A percentile compares a stretch with the other conserved stretches of the same genome.
phyloP scores from a whole-genome alignment of 2,888 invertebrate species.

The Camponotus fellah region DNA sequence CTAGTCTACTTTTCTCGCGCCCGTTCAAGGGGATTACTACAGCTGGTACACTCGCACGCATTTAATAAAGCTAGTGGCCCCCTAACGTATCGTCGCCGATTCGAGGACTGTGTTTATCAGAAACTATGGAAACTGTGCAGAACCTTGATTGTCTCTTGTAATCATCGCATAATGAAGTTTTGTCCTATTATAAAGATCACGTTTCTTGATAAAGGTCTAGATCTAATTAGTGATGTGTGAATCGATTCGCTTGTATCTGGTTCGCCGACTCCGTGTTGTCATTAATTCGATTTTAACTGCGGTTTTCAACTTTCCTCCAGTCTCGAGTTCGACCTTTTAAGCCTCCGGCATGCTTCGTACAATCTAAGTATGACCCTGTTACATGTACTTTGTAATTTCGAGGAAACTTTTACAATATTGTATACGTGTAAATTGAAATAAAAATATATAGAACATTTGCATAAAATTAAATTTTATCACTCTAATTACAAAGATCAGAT shows the following conservation, averaged over 20 bases:
- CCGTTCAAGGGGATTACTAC: constrained; percentile 36
- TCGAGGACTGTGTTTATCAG: background rate
- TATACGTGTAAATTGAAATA: background rate
- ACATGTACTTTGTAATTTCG: background rate
- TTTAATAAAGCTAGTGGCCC: background rate
- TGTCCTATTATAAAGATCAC: background rate
- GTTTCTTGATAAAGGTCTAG: background rate
- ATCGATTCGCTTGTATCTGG: constrained; percentile 11
- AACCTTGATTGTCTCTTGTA: background rate
- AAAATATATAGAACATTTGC: background rate
- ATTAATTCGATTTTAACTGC: constrained; percentile 30
- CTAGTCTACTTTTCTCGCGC: constrained; percentile 24
- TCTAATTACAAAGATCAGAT: background rate
- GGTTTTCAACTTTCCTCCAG: background rate
- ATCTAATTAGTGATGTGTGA: background rate
- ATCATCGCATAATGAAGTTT: constrained; percentile 10
- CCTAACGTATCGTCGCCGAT: background rate
- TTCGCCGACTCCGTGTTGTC: background rate
- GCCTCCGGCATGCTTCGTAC: background rate
- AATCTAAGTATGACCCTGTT: background rate
- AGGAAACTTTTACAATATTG: background rate
- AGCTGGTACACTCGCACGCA: constrained; percentile 62
- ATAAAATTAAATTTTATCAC: background rate
- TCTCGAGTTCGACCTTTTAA: background rate
- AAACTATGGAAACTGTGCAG: background rate